Base-by-base conservation (phyloP, 2,797 vertebrate species). In the Sebastes iracundus region DNA sequence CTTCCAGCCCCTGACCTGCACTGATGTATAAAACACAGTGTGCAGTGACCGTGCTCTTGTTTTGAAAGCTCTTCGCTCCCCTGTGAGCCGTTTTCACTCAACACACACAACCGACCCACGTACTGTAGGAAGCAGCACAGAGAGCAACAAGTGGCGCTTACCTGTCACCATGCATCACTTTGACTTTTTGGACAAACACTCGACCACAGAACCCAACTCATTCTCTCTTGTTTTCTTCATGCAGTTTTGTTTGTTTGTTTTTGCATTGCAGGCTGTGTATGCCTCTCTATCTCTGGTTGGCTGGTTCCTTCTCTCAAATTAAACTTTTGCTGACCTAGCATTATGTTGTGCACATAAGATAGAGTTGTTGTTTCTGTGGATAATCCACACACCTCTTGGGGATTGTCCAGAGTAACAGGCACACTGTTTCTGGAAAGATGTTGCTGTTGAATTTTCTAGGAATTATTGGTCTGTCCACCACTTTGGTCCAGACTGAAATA, bases 1-100 rank as follows among this genome's bases (percentile, higher is more conserved):
- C 53, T 56, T 73, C 30, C 46, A 66, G 52, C 73, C n/a, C 35
- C 77, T 64, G 72, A 67, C 30, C 46, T 66, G 74, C 76, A 42
- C 87, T 93, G 87, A 94, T 94, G 88, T 82, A 79, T 86, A 90
- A 93, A 94, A 90, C 87, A 93, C 82, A 89, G 73, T 73, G 56
- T 80, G 30, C 68, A 77, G 52, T 77, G 35, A 68, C 67, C 9
- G 6, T 16, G 13, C 27, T 79, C 32, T 56, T 91, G 79, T 87
- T 92, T 88, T 83, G 69, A 72, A 52, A 72, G 59, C 78, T 85
- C 70, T 38, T 35, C 56, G 59, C 65, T 93, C 90, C 88, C 87
- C 22, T 70, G 74, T 72, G 87, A 88, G 74, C n/a, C 63, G 72
- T 86, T 88, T 87, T 64, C 32, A 73, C 68, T 72, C 10, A 2